Base-by-base conservation (phyloP, 2,888 invertebrate genomes). In the Acronicta psi region DNA sequence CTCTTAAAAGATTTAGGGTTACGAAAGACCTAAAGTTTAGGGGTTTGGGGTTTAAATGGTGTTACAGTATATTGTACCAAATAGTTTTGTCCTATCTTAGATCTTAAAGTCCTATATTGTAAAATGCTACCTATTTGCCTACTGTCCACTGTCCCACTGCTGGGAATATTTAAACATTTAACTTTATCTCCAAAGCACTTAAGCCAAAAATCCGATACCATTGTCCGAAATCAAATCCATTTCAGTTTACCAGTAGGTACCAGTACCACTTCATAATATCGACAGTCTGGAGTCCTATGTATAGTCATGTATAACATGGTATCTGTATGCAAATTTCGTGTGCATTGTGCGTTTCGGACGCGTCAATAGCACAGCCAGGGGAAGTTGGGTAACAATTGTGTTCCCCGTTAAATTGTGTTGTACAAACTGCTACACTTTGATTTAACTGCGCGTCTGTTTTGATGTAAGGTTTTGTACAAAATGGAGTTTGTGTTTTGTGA, bases 261-360 rank as follows among this genome's bases (percentile, higher is more conserved):
- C n/a, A 45, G 16, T 29, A 29, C 46, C 56, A 53, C 56, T 60
- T 69, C 61, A 69, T 57, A 60, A 49, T 36, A 59, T 65, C 65
- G 60, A 52, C 59, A 63, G 69, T 54, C 69, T 60, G 50, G 50
- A 67, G 69, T 40, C 45, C 14, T 38, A 6, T 13, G 40, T 17
- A 59, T 50, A 66, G 14, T 45, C 51, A 41, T 29, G 58, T 72
- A 66, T 52, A 64, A 37, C 55, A 59, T 71, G 47, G 79, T 77
- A 78, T 87, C 84, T 86, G 84, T 80, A 90, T 88, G 87, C 84
- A 89, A 88, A 88, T 88, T 88, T 83, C 72, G 66, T 74, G 77
- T 82, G 85, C 81, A 87, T 88, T 88, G 88, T 88, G 82, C 82
- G 81, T 82, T 75, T 60, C 56, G 62, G 70, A 61, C 79, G 77